Evolutionary conservation across 2,888 invertebrate species (phyloP), one percentile per base, ranked within the genome.

Genomic region (Harpalus rubripes): DNA sequence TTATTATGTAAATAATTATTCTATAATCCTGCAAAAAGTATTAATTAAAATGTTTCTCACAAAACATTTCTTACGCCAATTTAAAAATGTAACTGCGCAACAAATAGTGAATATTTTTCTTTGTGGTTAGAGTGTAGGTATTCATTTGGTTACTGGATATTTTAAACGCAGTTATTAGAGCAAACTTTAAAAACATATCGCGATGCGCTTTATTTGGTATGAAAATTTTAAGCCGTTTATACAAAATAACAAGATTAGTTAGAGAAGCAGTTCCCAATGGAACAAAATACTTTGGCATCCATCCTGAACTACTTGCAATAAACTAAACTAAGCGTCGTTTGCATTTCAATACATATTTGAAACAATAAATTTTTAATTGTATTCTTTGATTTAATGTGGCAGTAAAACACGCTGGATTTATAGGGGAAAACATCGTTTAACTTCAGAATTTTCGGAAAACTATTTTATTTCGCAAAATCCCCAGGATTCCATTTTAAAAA

Each of bases 301-400:
- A n/a, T 32, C 32, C 68, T 39, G 68, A 68, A 39, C 68, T 68
- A 68, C 26, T 68, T 68, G n/a, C 68, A 39, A 68, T 68, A 68
- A 39, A 68, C 39, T 68, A 39, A 39, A 68, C 68, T 68, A 15
- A 68, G 32, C n/a, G 39, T 41, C 39, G 39, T 39, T 39, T 39
- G 68, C 68, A 68, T 41, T 68, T 68, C 68, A 68, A 68, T 65
- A 65, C 26, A 26, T 32, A 18, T 10, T 39, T 68, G 68, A 68
- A 41, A 68, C 26, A 52, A 52, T 74, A 74, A 74, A 74, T 68
- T 68, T 74, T 74, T 74, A 74, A 74, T 74, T 74, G 74, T 74
- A 74, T 56, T 52, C 52, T 56, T 56, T 56, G 74, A 74, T 74
- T 74, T 74, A 74, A 72, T 52, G 18, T 3, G 6, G 74, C 44